A percentile compares a stretch with the other conserved stretches of the same genome.
phyloP scores from a whole-genome alignment of 2,888 invertebrate species.

The Meliscaeva auricollis region DNA sequence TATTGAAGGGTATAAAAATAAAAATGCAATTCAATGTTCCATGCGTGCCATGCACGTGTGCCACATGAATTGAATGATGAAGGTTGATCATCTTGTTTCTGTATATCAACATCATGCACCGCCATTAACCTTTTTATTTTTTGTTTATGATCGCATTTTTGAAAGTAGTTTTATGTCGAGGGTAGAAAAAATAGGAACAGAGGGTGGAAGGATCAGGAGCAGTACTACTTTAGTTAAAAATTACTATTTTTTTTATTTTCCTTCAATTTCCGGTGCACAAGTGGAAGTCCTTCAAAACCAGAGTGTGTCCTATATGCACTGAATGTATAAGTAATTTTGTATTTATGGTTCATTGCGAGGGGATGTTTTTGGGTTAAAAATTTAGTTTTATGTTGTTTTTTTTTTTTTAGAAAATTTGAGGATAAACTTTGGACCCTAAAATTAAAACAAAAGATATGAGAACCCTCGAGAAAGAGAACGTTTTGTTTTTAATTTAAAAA shows the following conservation, averaged over 20 bases:
- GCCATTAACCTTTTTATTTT: slow-evolving; percentile 2
- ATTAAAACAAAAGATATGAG: background rate
- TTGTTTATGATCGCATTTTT: slow-evolving; percentile 40
- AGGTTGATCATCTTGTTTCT: slow-evolving; percentile 49
- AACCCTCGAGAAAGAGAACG: background rate
- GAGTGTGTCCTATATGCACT: slow-evolving; percentile 43
- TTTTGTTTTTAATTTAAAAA: no score
- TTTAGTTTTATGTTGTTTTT: background rate
- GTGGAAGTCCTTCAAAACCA: slow-evolving; percentile 56
- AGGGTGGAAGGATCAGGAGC: slow-evolving; percentile 61
- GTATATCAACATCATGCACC: slow-evolving; percentile 21
- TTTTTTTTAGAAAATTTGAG: background rate
- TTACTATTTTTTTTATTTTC: slow-evolving; percentile 42
- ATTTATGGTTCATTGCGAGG: slow-evolving; percentile 25
- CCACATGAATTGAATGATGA: slow-evolving; percentile 55
- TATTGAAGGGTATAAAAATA: slow-evolving; percentile 16
- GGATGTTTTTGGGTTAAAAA: slow-evolving; percentile 3
- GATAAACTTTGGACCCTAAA: background rate
- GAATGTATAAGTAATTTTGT: slow-evolving; percentile 30
- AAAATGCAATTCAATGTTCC: slow-evolving; percentile 59
- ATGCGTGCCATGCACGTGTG: slow-evolving; percentile 70
- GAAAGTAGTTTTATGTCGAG: slow-evolving; percentile 18
- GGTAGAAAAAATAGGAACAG: slow-evolving; percentile 1
- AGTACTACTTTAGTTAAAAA: slow-evolving; percentile 44
- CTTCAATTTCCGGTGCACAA: slow-evolving; percentile 55